Conservation (phyloP, 2,888 invertebrate species). For the Crossocerus cetratus region DNA sequence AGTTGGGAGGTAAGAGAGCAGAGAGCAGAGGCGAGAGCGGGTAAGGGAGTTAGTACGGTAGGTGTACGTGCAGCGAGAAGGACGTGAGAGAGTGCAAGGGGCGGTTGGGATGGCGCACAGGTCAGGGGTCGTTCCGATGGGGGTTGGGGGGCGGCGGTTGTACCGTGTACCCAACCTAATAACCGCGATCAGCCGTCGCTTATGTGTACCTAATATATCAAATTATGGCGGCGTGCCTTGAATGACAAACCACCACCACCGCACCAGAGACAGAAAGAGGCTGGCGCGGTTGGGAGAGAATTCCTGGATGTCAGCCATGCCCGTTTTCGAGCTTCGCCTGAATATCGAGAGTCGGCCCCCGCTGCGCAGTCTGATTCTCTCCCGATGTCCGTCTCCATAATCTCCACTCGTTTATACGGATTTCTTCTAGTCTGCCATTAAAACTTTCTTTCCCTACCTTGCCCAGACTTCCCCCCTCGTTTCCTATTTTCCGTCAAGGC, state of each 20-base stretch:
- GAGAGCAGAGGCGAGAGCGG: constrained; percentile 10
- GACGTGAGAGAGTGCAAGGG: background rate
- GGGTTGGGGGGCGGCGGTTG: constrained; percentile 55
- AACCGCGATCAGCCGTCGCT: constrained; percentile 75
- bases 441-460: constrained; percentile 13
- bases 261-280: constrained; percentile 47
- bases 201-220: constrained; percentile 75
- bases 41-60: background rate
- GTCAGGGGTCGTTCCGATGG: constrained; percentile 62
- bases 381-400: background rate
- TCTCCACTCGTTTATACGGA: constrained; percentile 13
- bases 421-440: constrained; percentile 23
- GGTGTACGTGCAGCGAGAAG: too few relatives aligned
- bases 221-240: constrained; percentile 72
- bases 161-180: constrained; percentile 73
- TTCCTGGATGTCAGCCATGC: constrained; percentile 31
- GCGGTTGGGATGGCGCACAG: constrained; percentile 46
- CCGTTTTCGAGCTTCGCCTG: constrained; percentile 12
- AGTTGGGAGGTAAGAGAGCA: background rate
- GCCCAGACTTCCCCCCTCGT: background rate
- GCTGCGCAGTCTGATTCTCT: background rate
- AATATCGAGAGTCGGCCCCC: background rate
- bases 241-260: constrained; percentile 64
- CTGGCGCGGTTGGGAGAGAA: constrained; percentile 12
- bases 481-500: background rate